Evolutionary conservation across 2,797 vertebrate species (phyloP).

Genomic region (Hipposideros larvatus): DNA sequence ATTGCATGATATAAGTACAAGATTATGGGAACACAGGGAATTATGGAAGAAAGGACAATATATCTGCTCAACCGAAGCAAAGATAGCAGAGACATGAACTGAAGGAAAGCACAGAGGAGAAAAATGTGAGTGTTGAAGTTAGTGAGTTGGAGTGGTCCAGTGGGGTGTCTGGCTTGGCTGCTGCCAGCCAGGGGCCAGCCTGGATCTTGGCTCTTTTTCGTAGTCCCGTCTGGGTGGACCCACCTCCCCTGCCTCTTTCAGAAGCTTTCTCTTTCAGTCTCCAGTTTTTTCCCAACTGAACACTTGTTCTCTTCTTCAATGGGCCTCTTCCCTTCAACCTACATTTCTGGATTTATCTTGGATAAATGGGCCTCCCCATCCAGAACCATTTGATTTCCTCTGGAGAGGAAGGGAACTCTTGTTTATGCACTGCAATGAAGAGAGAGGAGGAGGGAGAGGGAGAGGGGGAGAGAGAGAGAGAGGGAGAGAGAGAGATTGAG

Average conservation of each 20-base stretch:
- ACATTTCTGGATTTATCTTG: constrained; percentile 29
- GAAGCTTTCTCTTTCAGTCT: not conserved
- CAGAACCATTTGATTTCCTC: constrained; percentile 23
- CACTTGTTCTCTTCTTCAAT: not conserved
- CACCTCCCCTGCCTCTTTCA: not conserved
- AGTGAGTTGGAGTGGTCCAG: no score
- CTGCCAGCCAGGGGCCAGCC: not conserved
- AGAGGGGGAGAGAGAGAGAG: no score
- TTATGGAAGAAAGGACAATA: not conserved
- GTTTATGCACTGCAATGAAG: not conserved
- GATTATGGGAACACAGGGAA: not conserved
- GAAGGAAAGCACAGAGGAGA: not conserved
- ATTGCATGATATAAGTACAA: not conserved
- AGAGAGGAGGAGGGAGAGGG: no score
- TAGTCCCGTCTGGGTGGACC: not conserved
- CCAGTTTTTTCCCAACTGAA: constrained; percentile 1
- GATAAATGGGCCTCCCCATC: constrained; percentile 1
- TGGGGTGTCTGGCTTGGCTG: not conserved
- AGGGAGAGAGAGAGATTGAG: not conserved
- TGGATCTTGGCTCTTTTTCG: not conserved
- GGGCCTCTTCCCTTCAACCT: not conserved
- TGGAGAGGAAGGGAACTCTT: not conserved
- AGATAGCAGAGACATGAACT: not conserved
- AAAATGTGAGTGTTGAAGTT: not conserved
- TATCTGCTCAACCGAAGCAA: not conserved